Percentiles rank a stretch among this genome's conserved stretches.
phyloP scores from a whole-genome alignment of 1,140 invertebrate species.

The Brachionus paranguensis region DNA sequence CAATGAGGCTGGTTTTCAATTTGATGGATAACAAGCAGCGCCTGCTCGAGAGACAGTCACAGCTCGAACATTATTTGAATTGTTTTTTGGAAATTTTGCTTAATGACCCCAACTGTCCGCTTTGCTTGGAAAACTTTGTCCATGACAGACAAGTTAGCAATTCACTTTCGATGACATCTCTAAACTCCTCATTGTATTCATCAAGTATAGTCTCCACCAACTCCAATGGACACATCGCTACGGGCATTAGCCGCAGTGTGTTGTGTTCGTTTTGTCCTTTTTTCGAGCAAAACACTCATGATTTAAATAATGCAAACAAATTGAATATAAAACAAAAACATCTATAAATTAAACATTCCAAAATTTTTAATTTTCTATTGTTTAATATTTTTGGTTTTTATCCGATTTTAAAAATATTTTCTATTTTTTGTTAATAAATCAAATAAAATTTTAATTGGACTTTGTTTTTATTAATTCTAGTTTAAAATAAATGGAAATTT shows the following conservation, averaged over 20 bases:
- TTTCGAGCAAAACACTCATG: constrained; percentile 11
- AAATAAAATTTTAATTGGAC: too few relatives aligned
- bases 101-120: background rate
- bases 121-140: background rate
- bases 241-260: background rate
- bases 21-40: background rate
- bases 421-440: too few relatives aligned
- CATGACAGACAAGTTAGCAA: background rate
- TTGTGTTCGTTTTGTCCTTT: constrained; percentile 9
- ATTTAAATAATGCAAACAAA: background rate
- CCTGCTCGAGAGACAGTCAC: background rate
- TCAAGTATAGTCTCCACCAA: background rate
- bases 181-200: background rate
- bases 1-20: constrained; percentile 8
- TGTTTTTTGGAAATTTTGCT: constrained; percentile 24
- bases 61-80: constrained; percentile 26
- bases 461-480: too few relatives aligned
- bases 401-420: too few relatives aligned
- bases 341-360: background rate
- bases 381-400: too few relatives aligned
- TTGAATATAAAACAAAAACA: background rate
- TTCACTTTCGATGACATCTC: background rate
- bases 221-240: background rate
- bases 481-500: too few relatives aligned
- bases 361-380: background rate